Base-by-base conservation (phyloP, 2,888 invertebrate genomes). In the Acanthococcus lagerstroemiae region DNA sequence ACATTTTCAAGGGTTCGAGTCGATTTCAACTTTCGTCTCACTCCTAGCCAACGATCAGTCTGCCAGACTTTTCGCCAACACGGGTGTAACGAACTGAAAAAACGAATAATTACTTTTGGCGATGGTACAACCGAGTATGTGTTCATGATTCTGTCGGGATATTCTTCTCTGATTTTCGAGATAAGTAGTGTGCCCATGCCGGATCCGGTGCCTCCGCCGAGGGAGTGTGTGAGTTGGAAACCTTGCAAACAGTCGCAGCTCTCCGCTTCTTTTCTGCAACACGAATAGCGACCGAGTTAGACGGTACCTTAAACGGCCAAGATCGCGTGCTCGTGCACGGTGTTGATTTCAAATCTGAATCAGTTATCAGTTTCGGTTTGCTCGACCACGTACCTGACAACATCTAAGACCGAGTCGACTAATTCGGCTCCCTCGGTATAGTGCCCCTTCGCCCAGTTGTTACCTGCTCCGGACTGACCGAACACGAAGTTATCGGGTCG, bases 401-500 rank as follows among this genome's bases (percentile, higher is more conserved):
- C 78, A 68, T 78, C 78, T 25, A 78, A 71, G 21, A 78, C 78
- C 2, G 82, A 76, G 72, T 80, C 83, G 74, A 72, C 81, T 73
- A 76, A 80, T 78, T 76, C 83, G 74, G 73, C 83, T 22, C 83
- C 83, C 72, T 83, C 82, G n/a, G 83, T 83, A 75, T 83, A 83
- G 70, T 82, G 82, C 67, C 83, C 84, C 72, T 78, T 78, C 6
- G 77, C 78, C 76, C 77, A 78, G 70, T 78, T 78, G 70, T 78
- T 78, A 37, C 82, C 82, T 50, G 93, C 91, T 5, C 92, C 90
- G 67, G 85, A 85, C 75, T 85, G 84, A 4, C 88, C 88, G 70
- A 88, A 90, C 17, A 92, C 86, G 76, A 86, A 92, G 79, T 89
- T 92, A 74, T 93, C 91, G 9, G 92, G 92, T 67, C 88, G 78